phyloP scores from a whole-genome alignment of 2,888 invertebrate genomes.

The Mongoloraphidia duomilia region DNA sequence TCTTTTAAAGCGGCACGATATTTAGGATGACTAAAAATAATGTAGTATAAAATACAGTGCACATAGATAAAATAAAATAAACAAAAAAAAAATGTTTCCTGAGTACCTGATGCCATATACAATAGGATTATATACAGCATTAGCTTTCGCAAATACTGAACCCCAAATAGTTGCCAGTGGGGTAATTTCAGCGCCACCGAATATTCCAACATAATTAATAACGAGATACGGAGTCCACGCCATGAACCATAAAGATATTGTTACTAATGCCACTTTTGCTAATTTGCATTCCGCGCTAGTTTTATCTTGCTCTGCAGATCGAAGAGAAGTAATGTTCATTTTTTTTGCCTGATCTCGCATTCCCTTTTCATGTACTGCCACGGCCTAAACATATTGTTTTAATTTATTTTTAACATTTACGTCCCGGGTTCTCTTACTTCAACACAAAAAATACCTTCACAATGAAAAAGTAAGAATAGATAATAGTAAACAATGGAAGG shows the following conservation, averaged over 20 bases:
- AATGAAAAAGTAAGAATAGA: constrained; percentile 80
- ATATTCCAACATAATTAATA: constrained; percentile 68
- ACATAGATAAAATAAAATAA: too few species aligned
- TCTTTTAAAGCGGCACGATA: constrained; percentile 61
- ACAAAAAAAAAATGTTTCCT: background rate
- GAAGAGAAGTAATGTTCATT: constrained; percentile 80
- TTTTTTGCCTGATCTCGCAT: constrained; percentile 88
- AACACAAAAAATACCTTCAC: constrained; percentile 42
- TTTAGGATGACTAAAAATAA: constrained; percentile 55
- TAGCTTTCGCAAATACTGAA: constrained; percentile 83
- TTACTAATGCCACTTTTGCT: constrained; percentile 82
- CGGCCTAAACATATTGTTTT: constrained; percentile 39
- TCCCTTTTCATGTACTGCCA: constrained; percentile 67
- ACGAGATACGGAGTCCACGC: constrained; percentile 86
- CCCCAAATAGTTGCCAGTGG: constrained; percentile 80
- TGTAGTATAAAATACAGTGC: background rate
- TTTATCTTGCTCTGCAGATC: constrained; percentile 61
- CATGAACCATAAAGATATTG: constrained; percentile 80
- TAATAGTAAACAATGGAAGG: constrained; percentile 60
- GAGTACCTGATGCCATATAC: constrained; percentile 76
- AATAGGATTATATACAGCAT: constrained; percentile 80
- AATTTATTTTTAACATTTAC: background rate
- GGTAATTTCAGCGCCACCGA: constrained; percentile 55
- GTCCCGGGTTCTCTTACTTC: background rate
- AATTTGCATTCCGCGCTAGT: constrained; percentile 77